These are phyloP conservation scores for Miniopterus natalensis DNA, from an alignment of 2,113 vertebrate genomes.

Conservation along the genomic window DNA sequence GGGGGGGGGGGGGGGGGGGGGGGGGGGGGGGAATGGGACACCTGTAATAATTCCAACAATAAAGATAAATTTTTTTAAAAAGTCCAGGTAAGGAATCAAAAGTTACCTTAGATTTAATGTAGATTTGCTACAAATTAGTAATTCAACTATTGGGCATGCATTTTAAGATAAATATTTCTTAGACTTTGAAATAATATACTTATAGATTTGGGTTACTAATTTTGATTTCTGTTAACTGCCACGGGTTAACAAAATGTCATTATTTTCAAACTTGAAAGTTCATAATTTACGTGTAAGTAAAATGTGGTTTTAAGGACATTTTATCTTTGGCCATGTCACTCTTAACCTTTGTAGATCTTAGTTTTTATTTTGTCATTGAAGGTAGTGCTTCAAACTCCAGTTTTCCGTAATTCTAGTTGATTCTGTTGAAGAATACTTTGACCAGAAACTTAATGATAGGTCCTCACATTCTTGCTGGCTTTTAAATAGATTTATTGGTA, in stretches of 20 bases:
- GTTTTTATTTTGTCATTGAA: background rate
- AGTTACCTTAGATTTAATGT: background rate
- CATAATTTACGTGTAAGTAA: background rate
- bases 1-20: too few species aligned
- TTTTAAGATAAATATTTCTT: background rate
- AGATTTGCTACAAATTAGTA: background rate
- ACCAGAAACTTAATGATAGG: background rate
- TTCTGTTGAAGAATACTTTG: background rate
- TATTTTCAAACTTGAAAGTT: background rate
- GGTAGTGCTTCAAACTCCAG: background rate
- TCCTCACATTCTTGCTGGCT: background rate
- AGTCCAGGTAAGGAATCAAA: background rate
- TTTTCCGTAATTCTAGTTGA: background rate
- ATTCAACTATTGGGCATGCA: background rate
- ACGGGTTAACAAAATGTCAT: background rate
- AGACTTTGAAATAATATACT: background rate
- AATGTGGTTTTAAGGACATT: background rate
- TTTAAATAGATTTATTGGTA: background rate
- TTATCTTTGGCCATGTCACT: background rate
- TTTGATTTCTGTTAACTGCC: background rate
- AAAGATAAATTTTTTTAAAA: background rate
- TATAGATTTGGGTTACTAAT: background rate
- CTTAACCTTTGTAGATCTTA: background rate
- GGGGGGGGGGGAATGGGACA: too few species aligned
- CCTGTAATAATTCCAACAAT: too few species aligned